These are phyloP conservation scores for Hepsetus odoe DNA, from an alignment of 2,113 vertebrate genomes.

Conservation along the genomic window DNA sequence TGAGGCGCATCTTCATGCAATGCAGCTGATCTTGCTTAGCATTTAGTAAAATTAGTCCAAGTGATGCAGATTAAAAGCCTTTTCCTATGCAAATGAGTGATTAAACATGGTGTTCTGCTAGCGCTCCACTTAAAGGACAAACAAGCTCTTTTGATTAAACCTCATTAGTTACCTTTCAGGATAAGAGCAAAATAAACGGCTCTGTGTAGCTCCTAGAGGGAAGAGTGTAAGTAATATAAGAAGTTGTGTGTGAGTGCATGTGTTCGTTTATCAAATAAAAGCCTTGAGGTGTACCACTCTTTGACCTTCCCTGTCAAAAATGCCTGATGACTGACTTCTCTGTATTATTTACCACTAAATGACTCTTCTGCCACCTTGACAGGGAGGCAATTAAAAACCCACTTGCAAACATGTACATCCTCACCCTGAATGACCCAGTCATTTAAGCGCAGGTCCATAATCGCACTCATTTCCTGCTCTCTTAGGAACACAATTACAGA, in stretches of 20 bases:
- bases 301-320: conserved; percentile 47
- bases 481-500: conserved; percentile 47
- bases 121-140: conserved; percentile 46
- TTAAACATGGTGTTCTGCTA: conserved; percentile 29
- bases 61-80: conserved; percentile 50
- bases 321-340: conserved; percentile 33
- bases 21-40: conserved; percentile 43
- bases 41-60: conserved; percentile 38
- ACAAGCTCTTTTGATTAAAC: conserved; percentile 53
- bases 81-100: conserved; percentile 44
- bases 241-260: not conserved
- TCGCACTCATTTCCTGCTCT: conserved; percentile 46
- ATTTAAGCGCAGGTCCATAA: conserved; percentile 49
- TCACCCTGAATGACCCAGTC: conserved; percentile 37
- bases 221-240: conserved; percentile 45
- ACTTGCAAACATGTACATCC: not conserved
- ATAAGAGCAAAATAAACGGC: conserved; percentile 1
- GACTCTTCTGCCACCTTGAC: conserved; percentile 26
- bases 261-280: conserved; percentile 32
- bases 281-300: conserved; percentile 14
- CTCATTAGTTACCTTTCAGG: conserved; percentile 45
- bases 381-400: conserved; percentile 40
- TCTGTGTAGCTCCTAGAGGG: conserved; percentile 5
- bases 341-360: conserved; percentile 50
- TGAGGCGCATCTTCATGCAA: conserved; percentile 23